Evolutionary conservation across 2,113 vertebrate species (phyloP).

Genomic region (Aleadryas rufinucha): DNA sequence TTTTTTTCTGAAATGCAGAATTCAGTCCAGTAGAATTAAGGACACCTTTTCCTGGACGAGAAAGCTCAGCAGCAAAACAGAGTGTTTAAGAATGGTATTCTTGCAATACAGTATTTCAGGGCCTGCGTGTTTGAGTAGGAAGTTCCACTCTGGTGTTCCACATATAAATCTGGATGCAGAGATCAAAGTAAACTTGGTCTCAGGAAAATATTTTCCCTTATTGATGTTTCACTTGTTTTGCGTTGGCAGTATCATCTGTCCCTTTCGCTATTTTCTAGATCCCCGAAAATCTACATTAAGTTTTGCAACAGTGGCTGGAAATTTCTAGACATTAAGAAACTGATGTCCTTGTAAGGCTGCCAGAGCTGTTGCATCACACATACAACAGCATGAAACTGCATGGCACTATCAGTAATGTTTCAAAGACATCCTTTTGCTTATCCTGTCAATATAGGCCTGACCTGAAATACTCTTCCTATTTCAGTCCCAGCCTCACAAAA

Average conservation of each 20-base stretch:
- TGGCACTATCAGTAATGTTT: slow-evolving; percentile 13
- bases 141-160: not conserved
- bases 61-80: not conserved
- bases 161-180: not conserved
- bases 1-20: not conserved
- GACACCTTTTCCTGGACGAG: not conserved
- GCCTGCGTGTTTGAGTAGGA: not conserved
- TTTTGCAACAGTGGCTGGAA: slow-evolving; percentile 38
- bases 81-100: not conserved
- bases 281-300: not conserved
- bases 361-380: slow-evolving; percentile 46
- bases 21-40: not conserved
- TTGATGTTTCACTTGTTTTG: not conserved
- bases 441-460: slow-evolving; percentile 47
- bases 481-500: not conserved
- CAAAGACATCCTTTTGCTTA: slow-evolving; percentile 31
- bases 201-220: not conserved
- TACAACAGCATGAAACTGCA: not conserved
- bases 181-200: not conserved
- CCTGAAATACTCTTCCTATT: slow-evolving; percentile 22
- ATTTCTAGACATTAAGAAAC: slow-evolving; percentile 60
- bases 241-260: not conserved
- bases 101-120: not conserved
- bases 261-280: not conserved
- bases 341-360: slow-evolving; percentile 61